Conservation (phyloP, 23 tunicate species). For the Oikopleura albicans region DNA sequence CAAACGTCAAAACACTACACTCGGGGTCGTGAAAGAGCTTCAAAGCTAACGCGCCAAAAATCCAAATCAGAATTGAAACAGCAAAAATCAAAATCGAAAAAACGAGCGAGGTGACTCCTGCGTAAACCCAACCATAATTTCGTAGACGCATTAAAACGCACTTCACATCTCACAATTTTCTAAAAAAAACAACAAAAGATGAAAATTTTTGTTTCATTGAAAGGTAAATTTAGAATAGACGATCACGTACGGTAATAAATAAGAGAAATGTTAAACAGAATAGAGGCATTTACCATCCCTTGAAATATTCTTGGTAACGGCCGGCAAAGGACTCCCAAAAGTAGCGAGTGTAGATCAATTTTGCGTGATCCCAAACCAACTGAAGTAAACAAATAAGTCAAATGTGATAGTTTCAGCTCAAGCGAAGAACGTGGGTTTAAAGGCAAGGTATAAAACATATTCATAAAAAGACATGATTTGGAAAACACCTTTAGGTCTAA, state of each 20-base stretch:
- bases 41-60: background rate
- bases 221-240: too few relatives aligned
- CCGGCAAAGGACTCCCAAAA: conserved; percentile 3
- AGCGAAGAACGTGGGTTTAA: too few relatives aligned
- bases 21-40: background rate
- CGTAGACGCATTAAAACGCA: background rate
- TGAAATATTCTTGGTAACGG: background rate
- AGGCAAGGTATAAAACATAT: too few relatives aligned
- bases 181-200: background rate
- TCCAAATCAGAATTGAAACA: too few relatives aligned
- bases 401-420: background rate
- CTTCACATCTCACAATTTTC: background rate
- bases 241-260: too few relatives aligned
- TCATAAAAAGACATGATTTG: too few relatives aligned
- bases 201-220: background rate
- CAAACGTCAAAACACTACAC: background rate
- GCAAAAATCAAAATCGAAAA: background rate
- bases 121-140: background rate
- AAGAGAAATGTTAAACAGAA: too few relatives aligned
- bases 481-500: too few relatives aligned
- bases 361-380: background rate
- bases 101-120: background rate
- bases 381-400: background rate
- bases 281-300: too few relatives aligned
- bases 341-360: background rate